Base-by-base conservation (phyloP, 2,797 vertebrate genomes). In the Todus mexicanus region DNA sequence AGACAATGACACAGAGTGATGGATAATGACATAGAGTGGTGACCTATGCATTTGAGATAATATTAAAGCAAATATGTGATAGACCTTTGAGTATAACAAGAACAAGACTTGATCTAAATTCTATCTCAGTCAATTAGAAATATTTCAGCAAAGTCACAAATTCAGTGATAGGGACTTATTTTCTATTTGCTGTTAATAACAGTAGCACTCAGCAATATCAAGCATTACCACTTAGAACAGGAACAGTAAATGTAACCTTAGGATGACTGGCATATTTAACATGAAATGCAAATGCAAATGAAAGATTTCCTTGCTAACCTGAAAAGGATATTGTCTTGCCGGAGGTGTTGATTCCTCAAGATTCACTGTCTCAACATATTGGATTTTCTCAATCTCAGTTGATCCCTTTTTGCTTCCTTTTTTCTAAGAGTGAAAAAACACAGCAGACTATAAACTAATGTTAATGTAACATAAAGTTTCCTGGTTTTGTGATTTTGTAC, bases 321-420 rank as follows among this genome's bases (percentile, higher is more conserved):
- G 97, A 92, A 98, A 98, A 42, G 95, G 97, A 57, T 95, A 97
- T 69, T 93, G 93, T 84, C 97, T 97, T 16, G 89, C 94, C 73
- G 94, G 72, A 21, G 96, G 94, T 9, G 90, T 95, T 42, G 84
- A 93, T 64, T 97, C 97, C 40, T 97, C 94, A 7, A 76, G 92
- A 93, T 96, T 96, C 27, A 97, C 96, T 73, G 80, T 96, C 77
- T 97, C 96, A 87, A 97, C 94, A 60, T 95, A 97, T 59, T 40
- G 56, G 33, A 97, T 97, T 91, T 96, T 97, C 50, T 97, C 93
- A 83, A 96, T 93, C 21, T 96, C 92, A 31, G 96, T 92, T 5
- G 84, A 96, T 17, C 94, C 95, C 66, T 91, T 97, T 83, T 91
- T 95, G 37, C 78, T 95, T 84, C 92, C 93, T 92, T 95, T 97